These are phyloP conservation scores for Chesias legatella DNA, from an alignment of 2,888 invertebrate species.

Conservation along the genomic window DNA sequence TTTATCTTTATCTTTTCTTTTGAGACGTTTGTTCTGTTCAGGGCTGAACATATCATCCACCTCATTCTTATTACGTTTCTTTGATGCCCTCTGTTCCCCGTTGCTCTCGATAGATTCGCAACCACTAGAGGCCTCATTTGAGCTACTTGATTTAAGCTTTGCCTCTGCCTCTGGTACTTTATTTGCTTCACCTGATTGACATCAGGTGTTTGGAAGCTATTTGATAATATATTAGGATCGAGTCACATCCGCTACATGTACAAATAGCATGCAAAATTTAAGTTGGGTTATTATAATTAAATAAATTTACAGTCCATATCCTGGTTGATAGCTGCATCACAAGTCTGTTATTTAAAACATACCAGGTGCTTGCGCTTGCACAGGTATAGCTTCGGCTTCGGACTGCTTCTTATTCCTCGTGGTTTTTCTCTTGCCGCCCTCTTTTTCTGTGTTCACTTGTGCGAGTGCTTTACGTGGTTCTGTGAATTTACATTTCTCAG, in stretches of 20 bases:
- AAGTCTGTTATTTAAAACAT: too few relatives aligned
- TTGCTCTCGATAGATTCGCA: constrained; percentile 37
- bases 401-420: constrained; percentile 48
- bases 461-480: constrained; percentile 47
- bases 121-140: constrained; percentile 20
- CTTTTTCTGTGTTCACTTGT: constrained; percentile 48
- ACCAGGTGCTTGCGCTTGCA: too few relatives aligned
- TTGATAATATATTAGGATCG: too few relatives aligned
- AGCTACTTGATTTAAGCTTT: constrained; percentile 29
- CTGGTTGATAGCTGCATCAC: too few relatives aligned
- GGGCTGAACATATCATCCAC: constrained; percentile 65
- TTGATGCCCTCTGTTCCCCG: constrained; percentile 39
- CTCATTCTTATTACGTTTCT: constrained; percentile 68
- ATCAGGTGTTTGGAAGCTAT: too few relatives aligned
- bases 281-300: too few relatives aligned
- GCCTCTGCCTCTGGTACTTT: constrained; percentile 31
- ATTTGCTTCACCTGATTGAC: constrained; percentile 48
- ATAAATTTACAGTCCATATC: too few relatives aligned
- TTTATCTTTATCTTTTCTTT: too few relatives aligned
- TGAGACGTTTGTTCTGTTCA: constrained; percentile 62
- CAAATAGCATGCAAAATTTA: too few relatives aligned
- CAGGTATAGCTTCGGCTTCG: constrained; percentile 36
- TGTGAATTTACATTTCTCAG: too few relatives aligned
- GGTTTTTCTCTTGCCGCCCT: constrained; percentile 30
- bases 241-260: too few relatives aligned